Evolutionary conservation across 2,113 vertebrate genomes (phyloP).

Genomic region (Engystomops pustulosus): DNA sequence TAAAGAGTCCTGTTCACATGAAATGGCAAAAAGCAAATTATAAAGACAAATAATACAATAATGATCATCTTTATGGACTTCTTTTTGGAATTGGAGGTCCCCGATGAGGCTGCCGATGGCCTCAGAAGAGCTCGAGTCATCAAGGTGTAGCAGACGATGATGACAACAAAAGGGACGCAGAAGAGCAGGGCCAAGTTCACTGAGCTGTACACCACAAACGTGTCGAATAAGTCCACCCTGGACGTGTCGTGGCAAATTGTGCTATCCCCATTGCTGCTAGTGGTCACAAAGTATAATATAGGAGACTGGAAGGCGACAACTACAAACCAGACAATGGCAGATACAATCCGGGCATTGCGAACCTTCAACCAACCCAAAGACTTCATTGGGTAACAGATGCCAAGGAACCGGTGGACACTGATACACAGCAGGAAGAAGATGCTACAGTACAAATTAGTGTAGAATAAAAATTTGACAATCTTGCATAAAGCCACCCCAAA

Average conservation of each 20-base stretch:
- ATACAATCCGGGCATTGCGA: constrained; percentile 79
- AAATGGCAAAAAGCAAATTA: constrained; percentile 94
- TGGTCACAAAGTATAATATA: constrained; percentile 89
- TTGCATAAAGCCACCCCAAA: constrained; percentile 89
- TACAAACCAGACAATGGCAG: constrained; percentile 76
- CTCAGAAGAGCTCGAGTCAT: constrained; percentile 85
- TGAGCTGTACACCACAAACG: constrained; percentile 89
- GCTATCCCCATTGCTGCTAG: constrained; percentile 63
- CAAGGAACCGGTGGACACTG: constrained; percentile 91
- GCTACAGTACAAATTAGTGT: constrained; percentile 93
- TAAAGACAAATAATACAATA: constrained; percentile 85
- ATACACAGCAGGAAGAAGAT: constrained; percentile 96
- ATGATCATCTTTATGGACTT: constrained; percentile 95
- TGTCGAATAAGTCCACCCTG: constrained; percentile 81
- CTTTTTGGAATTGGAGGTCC: constrained; percentile 80
- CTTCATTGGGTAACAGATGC: constrained; percentile 85
- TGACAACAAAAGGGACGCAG: constrained; percentile 82
- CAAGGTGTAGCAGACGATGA: constrained; percentile 87
- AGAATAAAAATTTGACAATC: constrained; percentile 93
- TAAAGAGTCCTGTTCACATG: constrained; percentile 92
- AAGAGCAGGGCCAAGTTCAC: constrained; percentile 87
- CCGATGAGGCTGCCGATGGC: constrained; percentile 70
- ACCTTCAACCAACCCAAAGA: constrained; percentile 85
- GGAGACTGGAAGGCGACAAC: constrained; percentile 85
- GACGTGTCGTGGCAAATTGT: constrained; percentile 92